Conservation (phyloP, 2,888 invertebrate genomes). For the Meteorus cinctellus region DNA sequence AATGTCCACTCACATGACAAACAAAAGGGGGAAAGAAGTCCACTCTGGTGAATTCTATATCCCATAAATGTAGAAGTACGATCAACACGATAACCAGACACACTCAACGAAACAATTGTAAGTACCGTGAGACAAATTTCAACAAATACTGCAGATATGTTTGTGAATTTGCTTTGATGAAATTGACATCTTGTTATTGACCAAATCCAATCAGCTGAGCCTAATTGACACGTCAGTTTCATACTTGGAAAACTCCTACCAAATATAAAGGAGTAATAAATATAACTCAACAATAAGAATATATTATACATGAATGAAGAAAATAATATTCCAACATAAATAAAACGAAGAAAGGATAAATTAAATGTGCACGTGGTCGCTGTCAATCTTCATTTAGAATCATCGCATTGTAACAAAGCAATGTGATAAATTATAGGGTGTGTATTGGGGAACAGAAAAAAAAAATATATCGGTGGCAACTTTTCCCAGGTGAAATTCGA, state of each 20-base stretch:
- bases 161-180: slow-evolving; percentile 46
- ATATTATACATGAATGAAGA: background rate
- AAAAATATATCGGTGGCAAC: background rate
- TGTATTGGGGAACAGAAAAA: background rate
- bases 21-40: slow-evolving; percentile 44
- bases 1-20: slow-evolving; percentile 42
- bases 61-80: slow-evolving; percentile 18
- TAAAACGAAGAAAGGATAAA: slow-evolving; percentile 42
- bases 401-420: background rate
- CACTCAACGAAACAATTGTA: slow-evolving; percentile 62
- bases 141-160: slow-evolving; percentile 45
- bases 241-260: background rate
- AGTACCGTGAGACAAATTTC: slow-evolving; percentile 66
- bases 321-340: slow-evolving; percentile 25
- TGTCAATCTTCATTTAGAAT: slow-evolving; percentile 62
- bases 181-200: slow-evolving; percentile 49
- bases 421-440: slow-evolving; percentile 16
- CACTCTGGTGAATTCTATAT: slow-evolving; percentile 29
- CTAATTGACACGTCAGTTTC: slow-evolving; percentile 50
- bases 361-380: slow-evolving; percentile 57
- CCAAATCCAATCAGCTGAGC: slow-evolving; percentile 42
- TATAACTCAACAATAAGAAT: background rate
- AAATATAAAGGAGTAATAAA: background rate
- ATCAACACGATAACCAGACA: slow-evolving; percentile 60
- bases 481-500: slow-evolving; percentile 26